Percentiles rank a stretch among this genome's conserved stretches.
Evolutionary conservation across 1,140 invertebrate genomes (phyloP).

Genomic region (Caerostris extrusa): DNA sequence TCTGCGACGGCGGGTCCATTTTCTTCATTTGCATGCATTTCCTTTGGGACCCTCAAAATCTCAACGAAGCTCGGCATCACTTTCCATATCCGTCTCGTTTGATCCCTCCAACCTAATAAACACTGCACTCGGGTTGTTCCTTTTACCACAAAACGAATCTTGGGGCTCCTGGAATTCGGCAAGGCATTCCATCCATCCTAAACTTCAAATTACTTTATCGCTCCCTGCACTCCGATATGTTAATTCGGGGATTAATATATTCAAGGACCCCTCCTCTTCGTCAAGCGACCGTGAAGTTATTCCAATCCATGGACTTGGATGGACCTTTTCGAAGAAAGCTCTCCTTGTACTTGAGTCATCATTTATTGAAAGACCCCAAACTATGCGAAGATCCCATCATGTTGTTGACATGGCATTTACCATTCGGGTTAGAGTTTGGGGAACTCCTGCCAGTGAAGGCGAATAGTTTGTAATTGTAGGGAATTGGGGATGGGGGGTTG

Average conservation of each 20-base stretch:
- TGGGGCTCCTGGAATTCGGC: background rate
- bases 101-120: background rate
- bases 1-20: background rate
- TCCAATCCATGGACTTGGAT: background rate
- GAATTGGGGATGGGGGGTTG: background rate
- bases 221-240: background rate
- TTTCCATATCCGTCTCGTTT: background rate
- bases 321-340: background rate
- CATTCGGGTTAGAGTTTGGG: background rate
- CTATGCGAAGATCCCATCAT: background rate
- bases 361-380: background rate
- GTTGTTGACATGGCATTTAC: background rate
- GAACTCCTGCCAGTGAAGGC: background rate
- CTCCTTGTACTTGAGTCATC: background rate
- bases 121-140: background rate
- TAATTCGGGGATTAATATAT: conserved; percentile 15
- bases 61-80: background rate
- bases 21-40: background rate
- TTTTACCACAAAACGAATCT: background rate
- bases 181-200: background rate
- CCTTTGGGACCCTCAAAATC: background rate
- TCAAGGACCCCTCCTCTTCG: background rate
- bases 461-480: conserved; percentile 1
- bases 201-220: background rate
- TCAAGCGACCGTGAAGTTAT: background rate